Base-by-base conservation (phyloP, 2,113 vertebrate genomes). In the Cryptotis parvus region DNA sequence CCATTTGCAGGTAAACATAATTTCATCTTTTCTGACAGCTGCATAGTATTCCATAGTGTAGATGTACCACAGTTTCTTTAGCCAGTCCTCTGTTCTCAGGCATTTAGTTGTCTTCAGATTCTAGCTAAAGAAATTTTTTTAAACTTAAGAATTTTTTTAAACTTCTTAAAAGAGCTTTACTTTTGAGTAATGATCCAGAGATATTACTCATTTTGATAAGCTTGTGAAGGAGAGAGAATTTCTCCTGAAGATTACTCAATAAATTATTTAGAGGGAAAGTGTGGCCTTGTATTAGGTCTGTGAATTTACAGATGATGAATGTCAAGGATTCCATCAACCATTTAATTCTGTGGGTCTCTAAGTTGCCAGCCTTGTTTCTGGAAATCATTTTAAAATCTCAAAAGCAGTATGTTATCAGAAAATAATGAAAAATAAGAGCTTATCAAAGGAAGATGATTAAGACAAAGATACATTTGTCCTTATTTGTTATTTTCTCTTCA, bases 351-450 rank as follows among this genome's bases (percentile, higher is more conserved):
- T 22, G 15, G 6, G 66, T 61, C 6, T 43, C 7, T 31, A 4
- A 11, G 31, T 81, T 89, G 63, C 39, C 43, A 6, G 43, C 9
- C 26, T 10, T 65, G 20, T 70, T 75, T 72, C 72, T 69, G 72
- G 86, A 85, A 78, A 27, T 63, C 8, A 93, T 77, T 86, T 76
- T 35, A 82, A 92, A 93, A 78, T 27, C 14, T 78, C 27, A 24
- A 2, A 35, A 87, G 43, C 58, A 90, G 77, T 22, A 55, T 76
- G 10, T 37, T 93, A 61, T 43, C 83, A 39, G 55, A 58, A 58
- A 58, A 58, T 58, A 58, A 58, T 58, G 55, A 20, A 58, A 58
- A 58, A 58, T 24, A 58, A 58, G 4, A 24, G 20, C 55, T 20
- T 58, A 58, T 22, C 22, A 24, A 58, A 52, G 20, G 20, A 58